phyloP scores from a whole-genome alignment of 2,113 vertebrate species.

The Theristicus caerulescens region DNA sequence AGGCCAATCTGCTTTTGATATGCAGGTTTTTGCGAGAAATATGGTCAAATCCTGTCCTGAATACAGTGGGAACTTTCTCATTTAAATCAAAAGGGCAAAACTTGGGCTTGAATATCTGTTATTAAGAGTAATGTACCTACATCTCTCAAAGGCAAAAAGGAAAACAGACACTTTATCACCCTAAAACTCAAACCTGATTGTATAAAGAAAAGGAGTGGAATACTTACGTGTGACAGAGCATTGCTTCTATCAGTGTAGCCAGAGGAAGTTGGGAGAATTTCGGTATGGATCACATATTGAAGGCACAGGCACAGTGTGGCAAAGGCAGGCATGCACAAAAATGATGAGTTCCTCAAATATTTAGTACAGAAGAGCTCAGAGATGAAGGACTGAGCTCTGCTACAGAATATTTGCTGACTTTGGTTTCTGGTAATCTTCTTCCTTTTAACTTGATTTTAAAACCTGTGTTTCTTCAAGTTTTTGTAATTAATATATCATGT shows the following conservation, averaged over 20 bases:
- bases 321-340: not conserved
- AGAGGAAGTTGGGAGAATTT: not conserved
- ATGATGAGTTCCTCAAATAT: not conserved
- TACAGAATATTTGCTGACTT: not conserved
- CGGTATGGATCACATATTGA: not conserved
- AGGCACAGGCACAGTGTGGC: not conserved
- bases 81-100: not conserved
- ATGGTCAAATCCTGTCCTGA: not conserved
- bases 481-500: not conserved
- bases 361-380: not conserved
- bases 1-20: constrained; percentile 1
- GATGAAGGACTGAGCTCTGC: not conserved
- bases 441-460: not conserved
- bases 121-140: not conserved
- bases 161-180: not conserved
- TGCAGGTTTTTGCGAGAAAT: not conserved
- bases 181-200: not conserved
- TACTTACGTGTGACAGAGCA: not conserved
- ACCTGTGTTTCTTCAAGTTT: not conserved
- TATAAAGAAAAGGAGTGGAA: not conserved
- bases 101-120: not conserved
- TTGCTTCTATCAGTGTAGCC: not conserved
- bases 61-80: not conserved
- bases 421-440: not conserved
- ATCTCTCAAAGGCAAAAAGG: not conserved